Conservation (phyloP, 2,113 vertebrate genomes). For the Puffinus mauretanicus region DNA sequence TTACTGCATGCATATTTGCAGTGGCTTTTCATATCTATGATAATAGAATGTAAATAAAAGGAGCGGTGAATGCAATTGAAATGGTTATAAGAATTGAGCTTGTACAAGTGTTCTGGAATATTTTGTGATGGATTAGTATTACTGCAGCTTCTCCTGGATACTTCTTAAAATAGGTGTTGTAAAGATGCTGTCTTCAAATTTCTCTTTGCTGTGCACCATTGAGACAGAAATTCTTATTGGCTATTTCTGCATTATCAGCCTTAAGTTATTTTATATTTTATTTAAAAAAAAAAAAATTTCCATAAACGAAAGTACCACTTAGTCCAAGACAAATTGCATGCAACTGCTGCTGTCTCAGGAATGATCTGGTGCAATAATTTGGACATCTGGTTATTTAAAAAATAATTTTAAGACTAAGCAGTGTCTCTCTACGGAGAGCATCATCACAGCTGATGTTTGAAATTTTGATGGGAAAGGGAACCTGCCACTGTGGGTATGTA, state of each 20-base stretch:
- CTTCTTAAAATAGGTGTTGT: not conserved
- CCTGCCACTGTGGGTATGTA: not conserved
- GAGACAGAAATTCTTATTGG: not conserved
- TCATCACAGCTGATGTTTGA: not conserved
- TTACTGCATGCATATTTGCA: not conserved
- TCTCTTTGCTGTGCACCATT: not conserved
- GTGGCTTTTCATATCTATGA: not conserved
- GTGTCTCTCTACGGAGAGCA: not conserved
- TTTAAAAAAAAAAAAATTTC: not conserved
- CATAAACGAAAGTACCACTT: not conserved
- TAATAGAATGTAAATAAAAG: conserved; percentile 11
- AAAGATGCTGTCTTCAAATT: not conserved
- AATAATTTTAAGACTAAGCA: not conserved
- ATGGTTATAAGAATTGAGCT: not conserved
- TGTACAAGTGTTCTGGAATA: not conserved
- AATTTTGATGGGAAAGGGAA: not conserved
- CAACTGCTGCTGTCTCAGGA: not conserved
- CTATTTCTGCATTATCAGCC: not conserved
- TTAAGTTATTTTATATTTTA: not conserved
- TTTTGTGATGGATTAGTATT: not conserved
- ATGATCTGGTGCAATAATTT: not conserved
- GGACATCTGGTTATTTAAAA: not conserved
- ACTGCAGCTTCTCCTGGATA: not conserved
- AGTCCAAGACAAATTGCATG: not conserved
- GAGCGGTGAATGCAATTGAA: not conserved